These are phyloP conservation scores for Plagiodera versicolora DNA, from an alignment of 2,888 invertebrate species.

Conservation along the genomic window DNA sequence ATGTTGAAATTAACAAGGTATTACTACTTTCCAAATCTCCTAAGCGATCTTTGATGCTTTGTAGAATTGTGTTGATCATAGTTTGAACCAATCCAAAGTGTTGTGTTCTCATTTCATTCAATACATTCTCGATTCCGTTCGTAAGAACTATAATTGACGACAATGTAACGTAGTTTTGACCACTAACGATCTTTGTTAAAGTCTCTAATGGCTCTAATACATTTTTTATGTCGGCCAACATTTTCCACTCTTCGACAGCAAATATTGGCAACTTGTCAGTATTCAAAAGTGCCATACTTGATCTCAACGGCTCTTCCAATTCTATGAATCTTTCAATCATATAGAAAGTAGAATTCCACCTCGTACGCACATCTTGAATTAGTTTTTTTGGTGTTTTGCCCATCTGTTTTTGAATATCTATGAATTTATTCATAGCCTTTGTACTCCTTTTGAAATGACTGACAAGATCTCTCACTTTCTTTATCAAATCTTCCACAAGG, in stretches of 20 bases:
- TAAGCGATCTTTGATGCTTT: background rate
- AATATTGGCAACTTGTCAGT: slow-evolving; percentile 17
- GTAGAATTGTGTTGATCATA: background rate
- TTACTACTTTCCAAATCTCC: slow-evolving; percentile 14
- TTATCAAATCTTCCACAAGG: background rate
- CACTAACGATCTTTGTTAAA: slow-evolving; percentile 31
- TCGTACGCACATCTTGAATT: slow-evolving; percentile 29
- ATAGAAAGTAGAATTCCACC: slow-evolving; percentile 34
- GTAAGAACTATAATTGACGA: slow-evolving; percentile 33
- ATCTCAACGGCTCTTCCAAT: slow-evolving; percentile 26
- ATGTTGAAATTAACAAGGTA: slow-evolving; percentile 9
- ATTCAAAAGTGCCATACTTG: slow-evolving; percentile 26
- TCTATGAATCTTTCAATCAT: slow-evolving; percentile 32
- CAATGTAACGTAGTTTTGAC: slow-evolving; percentile 30
- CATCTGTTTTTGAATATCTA: slow-evolving; percentile 15
- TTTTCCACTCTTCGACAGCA: slow-evolving; percentile 31
- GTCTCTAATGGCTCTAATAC: slow-evolving; percentile 34
- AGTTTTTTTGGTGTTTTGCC: slow-evolving; percentile 22
- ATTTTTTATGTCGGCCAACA: slow-evolving; percentile 24
- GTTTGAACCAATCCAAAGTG: slow-evolving; percentile 7
- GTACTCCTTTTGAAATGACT: slow-evolving; percentile 36
- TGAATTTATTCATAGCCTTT: slow-evolving; percentile 15
- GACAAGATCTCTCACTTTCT: slow-evolving; percentile 2
- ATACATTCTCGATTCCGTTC: slow-evolving; percentile 25
- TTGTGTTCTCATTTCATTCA: slow-evolving; percentile 3